phyloP scores from a whole-genome alignment of 2,888 invertebrate genomes.

The Morinoia aosen region DNA sequence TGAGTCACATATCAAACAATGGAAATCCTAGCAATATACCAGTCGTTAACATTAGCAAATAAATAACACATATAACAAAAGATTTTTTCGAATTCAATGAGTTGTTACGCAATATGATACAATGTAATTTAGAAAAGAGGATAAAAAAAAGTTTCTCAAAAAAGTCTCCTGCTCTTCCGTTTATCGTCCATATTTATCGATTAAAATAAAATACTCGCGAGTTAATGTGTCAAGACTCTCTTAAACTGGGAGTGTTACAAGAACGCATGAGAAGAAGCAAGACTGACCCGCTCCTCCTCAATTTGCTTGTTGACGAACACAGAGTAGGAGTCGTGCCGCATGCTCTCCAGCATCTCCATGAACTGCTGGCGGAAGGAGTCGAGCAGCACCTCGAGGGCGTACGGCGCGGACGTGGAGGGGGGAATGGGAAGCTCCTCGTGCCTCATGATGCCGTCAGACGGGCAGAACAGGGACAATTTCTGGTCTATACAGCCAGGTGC shows the following conservation, averaged over 20 bases:
- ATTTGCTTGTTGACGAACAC: slow-evolving; percentile 82
- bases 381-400: slow-evolving; percentile 85
- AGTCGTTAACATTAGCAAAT: no score
- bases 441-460: slow-evolving; percentile 76
- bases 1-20: neutral
- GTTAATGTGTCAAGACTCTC: neutral
- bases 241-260: neutral
- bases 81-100: neutral
- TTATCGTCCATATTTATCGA: no score
- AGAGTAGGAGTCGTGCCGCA: slow-evolving; percentile 85
- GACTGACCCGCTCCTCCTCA: slow-evolving; percentile 81
- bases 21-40: neutral
- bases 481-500: slow-evolving; percentile 94
- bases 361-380: slow-evolving; percentile 90
- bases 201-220: neutral
- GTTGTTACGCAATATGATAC: neutral
- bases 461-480: slow-evolving; percentile 84
- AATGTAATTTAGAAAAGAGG: neutral
- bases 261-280: neutral
- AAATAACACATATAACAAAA: neutral
- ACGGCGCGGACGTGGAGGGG: slow-evolving; percentile 68
- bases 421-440: slow-evolving; percentile 82
- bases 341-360: slow-evolving; percentile 85
- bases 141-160: no score
- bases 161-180: no score